phyloP scores from a whole-genome alignment of 2,113 vertebrate species.

The Cnemophilus loriae region DNA sequence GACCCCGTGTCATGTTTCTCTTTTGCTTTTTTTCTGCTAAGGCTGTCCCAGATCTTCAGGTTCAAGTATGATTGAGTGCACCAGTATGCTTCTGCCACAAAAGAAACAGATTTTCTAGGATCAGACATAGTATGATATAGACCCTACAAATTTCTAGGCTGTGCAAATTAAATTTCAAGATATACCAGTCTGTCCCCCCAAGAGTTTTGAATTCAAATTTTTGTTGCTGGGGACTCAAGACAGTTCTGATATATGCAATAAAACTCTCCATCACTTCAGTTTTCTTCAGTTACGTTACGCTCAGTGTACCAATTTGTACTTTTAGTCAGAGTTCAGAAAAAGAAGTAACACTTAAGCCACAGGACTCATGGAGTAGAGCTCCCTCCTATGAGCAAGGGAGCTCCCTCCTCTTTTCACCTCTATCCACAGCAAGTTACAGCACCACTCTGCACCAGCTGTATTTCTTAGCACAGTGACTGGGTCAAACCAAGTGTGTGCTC shows the following conservation, averaged over 20 bases:
- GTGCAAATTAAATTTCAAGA: background rate
- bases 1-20: background rate
- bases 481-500: background rate
- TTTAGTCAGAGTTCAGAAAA: background rate
- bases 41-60: background rate
- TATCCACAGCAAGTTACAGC: background rate
- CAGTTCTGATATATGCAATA: background rate
- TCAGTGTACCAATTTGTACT: background rate
- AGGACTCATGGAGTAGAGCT: background rate
- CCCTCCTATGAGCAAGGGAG: background rate
- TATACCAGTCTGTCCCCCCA: background rate
- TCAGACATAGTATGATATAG: background rate
- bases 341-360: background rate
- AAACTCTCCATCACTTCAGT: background rate
- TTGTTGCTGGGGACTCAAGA: background rate
- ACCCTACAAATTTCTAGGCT: background rate
- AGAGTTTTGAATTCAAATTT: background rate
- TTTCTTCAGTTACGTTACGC: background rate
- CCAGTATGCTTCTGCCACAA: slow-evolving; percentile 5
- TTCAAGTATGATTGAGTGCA: slow-evolving; percentile 27
- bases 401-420: background rate
- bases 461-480: background rate
- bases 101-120: background rate
- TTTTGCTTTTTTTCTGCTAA: background rate
- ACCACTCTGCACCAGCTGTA: background rate